Base-by-base conservation (phyloP, 2,797 vertebrate species). In the Aeoliscus strigatus region DNA sequence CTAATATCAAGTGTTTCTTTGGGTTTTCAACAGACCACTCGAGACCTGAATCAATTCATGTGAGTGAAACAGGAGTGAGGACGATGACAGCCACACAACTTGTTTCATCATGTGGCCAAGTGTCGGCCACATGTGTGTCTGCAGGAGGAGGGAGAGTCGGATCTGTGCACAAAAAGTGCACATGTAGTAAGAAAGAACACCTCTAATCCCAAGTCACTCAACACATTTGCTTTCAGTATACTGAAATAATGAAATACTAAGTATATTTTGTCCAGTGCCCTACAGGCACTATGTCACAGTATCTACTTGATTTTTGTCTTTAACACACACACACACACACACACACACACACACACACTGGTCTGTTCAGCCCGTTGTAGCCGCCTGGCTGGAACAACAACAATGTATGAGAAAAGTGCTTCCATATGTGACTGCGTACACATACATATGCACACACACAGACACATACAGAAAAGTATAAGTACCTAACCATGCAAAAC, bases 381-480 rank as follows among this genome's bases (percentile, higher is more conserved):
- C 56, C 10, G 77, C 52, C 70, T 74, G 60, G 70, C 82, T 81
- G 79, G 73, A 85, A 85, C 82, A 87, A 71, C 77, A 78, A 80
- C 65, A 76, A 42, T 64, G 80, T 76, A 73, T 29, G 39, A 70
- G 71, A 68, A 69, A 82, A 87, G 77, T 29, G 55, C 82, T 91
- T 88, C 86, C 80, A 88, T 87, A 76, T 89, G 87, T 77, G 84
- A 43, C 68, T 52, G 39, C 46, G 14, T 32, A 52, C 60, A 66
- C 51, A 43, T 18, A 46, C 15, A 52, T 29, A 58, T 14, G 25
- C 47, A 51, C 35, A 64, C 11, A 51, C 37, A 63, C 21, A 51
- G 26, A 64, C 39, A 50, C 50, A 62, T 11, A 33, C 16, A 68
- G 32, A 40, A 32, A 52, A 50, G 35, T 30, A 42, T 44, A 59